These are phyloP conservation scores for Heterocephalus glaber DNA, from an alignment of 2,113 vertebrate species.

Conservation along the genomic window DNA sequence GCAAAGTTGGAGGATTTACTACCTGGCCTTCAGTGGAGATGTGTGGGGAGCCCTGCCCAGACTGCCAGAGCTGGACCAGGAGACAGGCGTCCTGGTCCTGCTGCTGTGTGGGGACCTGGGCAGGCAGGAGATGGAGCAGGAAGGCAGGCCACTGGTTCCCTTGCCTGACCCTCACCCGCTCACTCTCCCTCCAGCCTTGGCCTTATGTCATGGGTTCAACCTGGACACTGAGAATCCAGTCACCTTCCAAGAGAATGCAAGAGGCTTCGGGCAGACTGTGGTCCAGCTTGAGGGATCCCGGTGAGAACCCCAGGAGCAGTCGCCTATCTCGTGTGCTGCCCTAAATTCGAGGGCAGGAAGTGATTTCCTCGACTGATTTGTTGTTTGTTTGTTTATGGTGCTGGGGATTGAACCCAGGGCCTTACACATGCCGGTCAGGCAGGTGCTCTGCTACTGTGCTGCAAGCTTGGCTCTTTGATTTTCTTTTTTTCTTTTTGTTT, in stretches of 20 bases:
- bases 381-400: background rate
- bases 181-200: slow-evolving; percentile 65
- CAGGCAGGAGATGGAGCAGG: background rate
- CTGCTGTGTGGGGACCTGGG: background rate
- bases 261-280: slow-evolving; percentile 80
- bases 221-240: slow-evolving; percentile 76
- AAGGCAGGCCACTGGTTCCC: background rate
- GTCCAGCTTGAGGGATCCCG: slow-evolving; percentile 70
- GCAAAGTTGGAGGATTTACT: slow-evolving; percentile 5
- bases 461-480: no score
- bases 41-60: background rate
- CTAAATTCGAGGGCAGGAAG: background rate
- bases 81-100: background rate
- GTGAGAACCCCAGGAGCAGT: slow-evolving; percentile 46
- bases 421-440: no score
- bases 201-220: slow-evolving; percentile 75
- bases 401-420: background rate
- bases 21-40: background rate
- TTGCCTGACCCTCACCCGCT: background rate
- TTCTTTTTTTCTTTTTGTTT: no score
- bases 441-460: background rate
- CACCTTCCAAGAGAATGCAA: slow-evolving; percentile 65
- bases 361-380: background rate
- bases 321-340: accelerated
- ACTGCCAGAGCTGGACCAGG: background rate